phyloP scores from a whole-genome alignment of 2,888 invertebrate genomes.

The Stramonita haemastoma region DNA sequence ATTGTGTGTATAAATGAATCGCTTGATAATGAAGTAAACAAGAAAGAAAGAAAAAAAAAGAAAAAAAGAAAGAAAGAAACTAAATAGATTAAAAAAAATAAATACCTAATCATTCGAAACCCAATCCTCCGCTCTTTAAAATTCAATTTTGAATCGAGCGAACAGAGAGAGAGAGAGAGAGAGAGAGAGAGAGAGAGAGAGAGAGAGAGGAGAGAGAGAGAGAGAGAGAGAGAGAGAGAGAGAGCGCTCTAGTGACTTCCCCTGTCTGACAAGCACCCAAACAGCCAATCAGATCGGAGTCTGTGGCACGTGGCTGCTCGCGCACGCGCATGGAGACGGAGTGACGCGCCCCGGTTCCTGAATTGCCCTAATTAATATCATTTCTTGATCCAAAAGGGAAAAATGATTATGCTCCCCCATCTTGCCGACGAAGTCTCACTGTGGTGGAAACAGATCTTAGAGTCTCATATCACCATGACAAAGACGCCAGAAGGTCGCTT shows the following conservation, averaged over 20 bases:
- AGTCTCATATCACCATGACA: background rate
- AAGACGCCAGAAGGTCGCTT: background rate
- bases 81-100: too few species aligned
- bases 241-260: background rate
- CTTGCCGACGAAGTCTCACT: too few species aligned
- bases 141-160: too few species aligned
- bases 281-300: background rate
- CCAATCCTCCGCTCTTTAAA: too few species aligned
- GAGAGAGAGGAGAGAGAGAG: background rate
- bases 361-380: slow-evolving; percentile 14
- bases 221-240: background rate
- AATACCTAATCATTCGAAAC: too few species aligned
- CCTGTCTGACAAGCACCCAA: background rate
- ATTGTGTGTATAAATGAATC: too few species aligned
- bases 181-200: background rate
- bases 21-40: too few species aligned
- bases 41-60: background rate
- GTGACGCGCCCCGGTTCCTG: background rate
- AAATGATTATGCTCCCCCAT: background rate
- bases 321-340: background rate
- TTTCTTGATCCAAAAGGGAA: background rate
- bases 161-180: background rate
- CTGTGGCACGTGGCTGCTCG: background rate
- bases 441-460: too few species aligned
- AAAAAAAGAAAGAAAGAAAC: background rate